phyloP scores from a whole-genome alignment of 2,113 vertebrate species.

The Ardeotis arabs region DNA sequence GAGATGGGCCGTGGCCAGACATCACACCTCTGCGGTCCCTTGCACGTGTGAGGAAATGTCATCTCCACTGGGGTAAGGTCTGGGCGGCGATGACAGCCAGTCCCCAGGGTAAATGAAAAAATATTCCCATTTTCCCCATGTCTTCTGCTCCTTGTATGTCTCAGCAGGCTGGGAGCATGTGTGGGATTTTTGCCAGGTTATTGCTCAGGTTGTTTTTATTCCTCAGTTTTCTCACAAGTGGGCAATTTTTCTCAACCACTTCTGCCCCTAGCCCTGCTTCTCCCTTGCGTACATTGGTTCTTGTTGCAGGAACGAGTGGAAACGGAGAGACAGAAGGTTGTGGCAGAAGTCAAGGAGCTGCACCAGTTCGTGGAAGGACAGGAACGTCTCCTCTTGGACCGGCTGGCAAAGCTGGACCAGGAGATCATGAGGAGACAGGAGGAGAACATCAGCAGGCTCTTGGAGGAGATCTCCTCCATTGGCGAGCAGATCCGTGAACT shows the following conservation, averaged over 20 bases:
- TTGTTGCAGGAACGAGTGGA: constrained; percentile 12
- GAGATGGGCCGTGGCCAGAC: fast-evolving
- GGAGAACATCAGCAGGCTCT: neutral
- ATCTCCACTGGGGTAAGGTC: neutral
- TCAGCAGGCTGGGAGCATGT: fast-evolving
- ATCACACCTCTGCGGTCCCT: too few relatives aligned
- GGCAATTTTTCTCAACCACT: fast-evolving
- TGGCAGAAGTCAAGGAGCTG: neutral
- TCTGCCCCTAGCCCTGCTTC: fast-evolving
- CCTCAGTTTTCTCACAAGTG: fast-evolving
- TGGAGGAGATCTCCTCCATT: neutral
- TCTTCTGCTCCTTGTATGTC: neutral
- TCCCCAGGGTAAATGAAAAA: too few relatives aligned
- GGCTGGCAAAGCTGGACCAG: constrained; percentile 15
- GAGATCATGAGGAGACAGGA: constrained; percentile 32
- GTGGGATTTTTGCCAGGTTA: neutral
- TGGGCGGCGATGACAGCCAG: neutral
- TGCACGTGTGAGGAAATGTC: neutral
- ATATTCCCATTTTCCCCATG: fast-evolving
- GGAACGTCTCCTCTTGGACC: constrained; percentile 13
- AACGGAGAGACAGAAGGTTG: constrained; percentile 27
- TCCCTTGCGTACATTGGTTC: fast-evolving
- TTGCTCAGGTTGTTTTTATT: neutral
- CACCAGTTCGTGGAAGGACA: constrained; percentile 42
- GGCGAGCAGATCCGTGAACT: constrained; percentile 33